A percentile compares a stretch with the other conserved stretches of the same genome.
Evolutionary conservation across 2,113 vertebrate genomes (phyloP).

Genomic region (Entosphenus tridentatus): DNA sequence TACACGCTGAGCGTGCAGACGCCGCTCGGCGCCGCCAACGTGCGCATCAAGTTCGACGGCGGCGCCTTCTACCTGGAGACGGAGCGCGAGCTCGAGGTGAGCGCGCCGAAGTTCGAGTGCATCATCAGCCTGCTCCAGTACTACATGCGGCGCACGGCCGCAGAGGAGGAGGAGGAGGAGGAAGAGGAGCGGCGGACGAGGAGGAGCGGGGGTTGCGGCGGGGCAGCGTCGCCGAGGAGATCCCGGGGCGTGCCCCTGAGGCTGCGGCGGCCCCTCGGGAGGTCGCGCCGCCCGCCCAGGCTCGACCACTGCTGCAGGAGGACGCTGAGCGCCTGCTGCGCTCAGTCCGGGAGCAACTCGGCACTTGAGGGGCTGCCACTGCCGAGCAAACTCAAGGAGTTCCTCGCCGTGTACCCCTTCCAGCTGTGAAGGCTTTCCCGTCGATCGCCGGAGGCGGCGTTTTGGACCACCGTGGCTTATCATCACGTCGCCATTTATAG

Average conservation of each 20-base stretch:
- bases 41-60: slow-evolving; percentile 56
- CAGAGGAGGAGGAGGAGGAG: slow-evolving; percentile 8
- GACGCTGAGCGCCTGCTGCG: slow-evolving; percentile 12
- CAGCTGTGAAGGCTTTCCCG: too few relatives aligned
- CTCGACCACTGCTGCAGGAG: slow-evolving; percentile 15
- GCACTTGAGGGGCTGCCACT: too few relatives aligned
- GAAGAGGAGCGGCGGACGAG: too few relatives aligned
- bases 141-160: slow-evolving; percentile 24
- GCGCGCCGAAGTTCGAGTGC: slow-evolving; percentile 35
- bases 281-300: slow-evolving; percentile 13
- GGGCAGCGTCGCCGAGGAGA: slow-evolving; percentile 8
- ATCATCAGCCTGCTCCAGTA: slow-evolving; percentile 76
- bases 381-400: too few relatives aligned
- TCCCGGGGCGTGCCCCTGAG: slow-evolving; percentile 11
- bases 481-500: too few relatives aligned
- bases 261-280: slow-evolving; percentile 12
- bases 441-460: too few relatives aligned
- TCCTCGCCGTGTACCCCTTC: too few relatives aligned
- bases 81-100: slow-evolving; percentile 32
- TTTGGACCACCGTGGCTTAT: too few relatives aligned
- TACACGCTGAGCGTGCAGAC: slow-evolving; percentile 76
- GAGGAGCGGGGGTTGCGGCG: slow-evolving; percentile 9
- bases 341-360: neutral
- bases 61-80: slow-evolving; percentile 57
- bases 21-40: slow-evolving; percentile 44